Percentiles rank a stretch among this genome's conserved stretches.
These are phyloP conservation scores for Aramus guarauna DNA, from an alignment of 2,113 vertebrate genomes.

Conservation along the genomic window DNA sequence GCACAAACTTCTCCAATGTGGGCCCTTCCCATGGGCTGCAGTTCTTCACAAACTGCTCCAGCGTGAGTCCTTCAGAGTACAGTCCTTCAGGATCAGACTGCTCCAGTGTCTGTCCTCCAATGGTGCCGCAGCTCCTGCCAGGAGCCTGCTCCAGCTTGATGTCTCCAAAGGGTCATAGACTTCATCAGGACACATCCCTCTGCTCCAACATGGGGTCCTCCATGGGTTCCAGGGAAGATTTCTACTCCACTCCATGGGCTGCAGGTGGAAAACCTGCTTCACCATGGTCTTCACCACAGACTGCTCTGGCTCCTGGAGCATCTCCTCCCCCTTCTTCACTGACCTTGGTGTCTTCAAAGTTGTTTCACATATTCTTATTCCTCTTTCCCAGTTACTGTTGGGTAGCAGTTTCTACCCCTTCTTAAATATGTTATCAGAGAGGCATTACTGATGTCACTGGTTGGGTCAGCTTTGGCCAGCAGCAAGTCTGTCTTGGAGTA, in stretches of 20 bases:
- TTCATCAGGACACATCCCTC: not conserved
- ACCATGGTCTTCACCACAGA: not conserved
- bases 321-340: not conserved
- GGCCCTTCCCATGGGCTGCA: too few species aligned
- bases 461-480: not conserved
- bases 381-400: not conserved
- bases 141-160: not conserved
- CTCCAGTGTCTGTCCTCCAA: not conserved
- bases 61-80: accelerated
- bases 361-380: not conserved
- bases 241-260: not conserved
- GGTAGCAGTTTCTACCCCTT: not conserved
- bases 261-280: not conserved
- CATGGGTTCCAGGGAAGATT: not conserved
- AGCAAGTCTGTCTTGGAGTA: accelerated
- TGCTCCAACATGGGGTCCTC: not conserved
- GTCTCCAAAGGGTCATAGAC: too few species aligned
- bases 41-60: not conserved
- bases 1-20: not conserved
- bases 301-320: not conserved
- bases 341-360: too few species aligned
- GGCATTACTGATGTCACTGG: accelerated
- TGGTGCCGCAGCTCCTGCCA: not conserved
- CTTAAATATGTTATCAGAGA: not conserved
- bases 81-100: not conserved